These are phyloP conservation scores for Nannoperca obscura DNA, from an alignment of 2,797 vertebrate genomes.

Conservation along the genomic window DNA sequence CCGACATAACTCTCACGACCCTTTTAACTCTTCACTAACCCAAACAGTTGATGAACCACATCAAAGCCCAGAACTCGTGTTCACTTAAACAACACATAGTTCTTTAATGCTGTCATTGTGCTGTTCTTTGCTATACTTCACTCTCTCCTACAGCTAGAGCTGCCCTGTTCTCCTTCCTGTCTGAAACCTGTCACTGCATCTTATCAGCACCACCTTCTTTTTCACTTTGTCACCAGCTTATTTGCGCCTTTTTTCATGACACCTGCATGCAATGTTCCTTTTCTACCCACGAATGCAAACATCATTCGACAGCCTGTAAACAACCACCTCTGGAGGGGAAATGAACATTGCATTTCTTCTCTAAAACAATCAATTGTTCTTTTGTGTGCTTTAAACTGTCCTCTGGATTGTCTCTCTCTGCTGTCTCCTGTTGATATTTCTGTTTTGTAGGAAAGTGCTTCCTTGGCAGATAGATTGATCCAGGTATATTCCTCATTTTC, in stretches of 20 bases:
- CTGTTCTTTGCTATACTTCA: conserved; percentile 7
- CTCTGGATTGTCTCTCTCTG: conserved; percentile 84
- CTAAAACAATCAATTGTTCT: conserved; percentile 81
- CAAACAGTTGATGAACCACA: conserved; percentile 10
- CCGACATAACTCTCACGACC: not conserved
- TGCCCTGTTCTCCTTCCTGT: conserved; percentile 65
- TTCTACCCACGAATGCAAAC: conserved; percentile 61
- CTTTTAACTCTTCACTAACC: conserved; percentile 44
- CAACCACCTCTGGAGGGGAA: conserved; percentile 76
- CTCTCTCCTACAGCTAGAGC: conserved; percentile 32
- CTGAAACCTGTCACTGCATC: conserved; percentile 52
- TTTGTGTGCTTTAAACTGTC: conserved; percentile 86
- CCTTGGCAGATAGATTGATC: conserved; percentile 99
- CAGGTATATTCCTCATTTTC: conserved; percentile 92
- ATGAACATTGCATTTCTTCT: conserved; percentile 85
- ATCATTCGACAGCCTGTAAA: not conserved
- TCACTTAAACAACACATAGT: conserved; percentile 10
- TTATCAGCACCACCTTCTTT: conserved; percentile 46
- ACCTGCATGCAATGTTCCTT: conserved; percentile 80
- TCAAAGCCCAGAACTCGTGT: conserved; percentile 1
- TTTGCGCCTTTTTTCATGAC: conserved; percentile 54
- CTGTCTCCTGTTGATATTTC: conserved; percentile 92
- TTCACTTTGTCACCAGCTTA: conserved; percentile 65
- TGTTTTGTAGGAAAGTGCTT: conserved; percentile 99
- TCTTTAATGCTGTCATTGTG: conserved; percentile 1